phyloP scores from a whole-genome alignment of 1,140 invertebrate species.

The Augochlora pura region DNA sequence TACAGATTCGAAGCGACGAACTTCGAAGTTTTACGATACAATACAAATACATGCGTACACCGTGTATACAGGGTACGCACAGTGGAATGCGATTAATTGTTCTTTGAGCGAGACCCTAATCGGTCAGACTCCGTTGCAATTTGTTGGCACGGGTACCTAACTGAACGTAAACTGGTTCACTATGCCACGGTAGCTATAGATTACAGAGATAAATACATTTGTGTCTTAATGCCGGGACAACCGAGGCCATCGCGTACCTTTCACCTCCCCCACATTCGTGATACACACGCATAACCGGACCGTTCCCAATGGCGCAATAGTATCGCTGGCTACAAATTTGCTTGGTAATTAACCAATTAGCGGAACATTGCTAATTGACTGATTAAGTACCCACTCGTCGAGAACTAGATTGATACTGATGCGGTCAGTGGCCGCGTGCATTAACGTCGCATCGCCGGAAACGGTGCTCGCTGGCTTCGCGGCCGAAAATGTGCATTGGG shows the following conservation, averaged over 20 bases:
- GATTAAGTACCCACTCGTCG: constrained; percentile 71
- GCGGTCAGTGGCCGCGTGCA: constrained; percentile 48
- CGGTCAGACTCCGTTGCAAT: not conserved
- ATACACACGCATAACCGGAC: constrained; percentile 30
- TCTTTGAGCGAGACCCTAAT: not conserved
- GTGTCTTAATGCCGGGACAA: constrained; percentile 40
- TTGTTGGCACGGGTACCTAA: constrained; percentile 3
- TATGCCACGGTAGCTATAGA: constrained; percentile 29
- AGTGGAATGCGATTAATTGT: too few species aligned
- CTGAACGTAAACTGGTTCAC: constrained; percentile 27
- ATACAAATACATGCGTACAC: too few species aligned
- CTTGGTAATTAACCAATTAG: constrained; percentile 72
- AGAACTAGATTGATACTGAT: constrained; percentile 68
- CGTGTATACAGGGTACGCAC: too few species aligned
- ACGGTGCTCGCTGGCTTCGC: not conserved
- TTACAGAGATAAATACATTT: constrained; percentile 36
- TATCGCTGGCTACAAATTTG: constrained; percentile 58
- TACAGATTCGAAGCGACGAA: not conserved
- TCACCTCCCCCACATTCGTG: constrained; percentile 25
- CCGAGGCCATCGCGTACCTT: constrained; percentile 23
- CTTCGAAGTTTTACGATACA: not conserved
- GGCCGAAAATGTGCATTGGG: constrained; percentile 14
- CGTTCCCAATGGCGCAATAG: constrained; percentile 30
- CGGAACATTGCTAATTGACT: constrained; percentile 68
- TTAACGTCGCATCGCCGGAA: constrained; percentile 56